Base-by-base conservation (phyloP, 2,797 vertebrate species). In the Notolabrus celidotus region DNA sequence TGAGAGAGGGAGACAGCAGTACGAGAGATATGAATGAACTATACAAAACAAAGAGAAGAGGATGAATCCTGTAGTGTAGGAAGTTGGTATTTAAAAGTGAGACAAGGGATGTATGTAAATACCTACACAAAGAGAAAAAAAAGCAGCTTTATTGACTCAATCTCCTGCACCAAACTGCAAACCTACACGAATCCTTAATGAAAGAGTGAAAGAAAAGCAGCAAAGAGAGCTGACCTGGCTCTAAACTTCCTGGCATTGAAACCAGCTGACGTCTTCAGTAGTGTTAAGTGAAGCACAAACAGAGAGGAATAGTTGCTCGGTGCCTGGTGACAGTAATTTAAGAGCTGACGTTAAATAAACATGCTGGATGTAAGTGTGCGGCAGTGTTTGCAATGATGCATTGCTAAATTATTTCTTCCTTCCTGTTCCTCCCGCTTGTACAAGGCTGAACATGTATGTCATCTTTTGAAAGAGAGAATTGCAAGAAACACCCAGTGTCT, bases 401-500 rank as follows among this genome's bases (percentile, higher is more conserved):
- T 57, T 57, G 23, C 34, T 56, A 11, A 56, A 41, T 38, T 2
- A 11, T n/a, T 22, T 19, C 4, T 17, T 49, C 1, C 19, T 49
- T 46, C 22, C 16, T 54, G 19, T 25, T 45, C 23, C 6, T 3
- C 4, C 10, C 31, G 38, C 15, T 34, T n/a, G 9, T 1, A 25
- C 47, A 49, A 3, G 15, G 3, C 3, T 2, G 5, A 20, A 23
- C 22, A 20, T 14, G 31, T 10, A 16, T 14, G 1, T 57, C 11
- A 6, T n/a, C 7, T 9, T 27, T 19, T 27, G 10, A 17, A 31
- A 31, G 16, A 10, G 5, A n/a, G n/a, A n/a, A n/a, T n/a, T 34
- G 14, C 16, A 17, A 39, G 31, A 53, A 23, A 60, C 68, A 61
- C 62, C 56, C 53, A 46, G 33, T 4, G 2, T 7, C 6, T 25